Base-by-base conservation (phyloP, 2,113 vertebrate genomes). In the Boulengeromyrus knoepffleri region DNA sequence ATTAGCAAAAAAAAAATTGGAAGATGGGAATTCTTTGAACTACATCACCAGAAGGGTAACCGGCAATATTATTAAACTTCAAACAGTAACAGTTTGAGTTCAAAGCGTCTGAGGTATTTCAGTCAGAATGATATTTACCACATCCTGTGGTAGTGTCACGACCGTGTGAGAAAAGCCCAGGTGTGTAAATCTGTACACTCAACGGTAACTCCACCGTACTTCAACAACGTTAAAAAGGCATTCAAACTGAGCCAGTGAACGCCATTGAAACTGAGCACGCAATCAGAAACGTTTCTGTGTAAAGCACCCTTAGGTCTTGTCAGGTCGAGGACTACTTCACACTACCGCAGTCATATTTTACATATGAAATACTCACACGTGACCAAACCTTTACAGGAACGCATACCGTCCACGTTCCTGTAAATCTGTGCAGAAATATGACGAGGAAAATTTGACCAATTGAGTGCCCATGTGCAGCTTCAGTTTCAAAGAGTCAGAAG, bases 21-120 rank as follows among this genome's bases (percentile, higher is more conserved):
- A 53, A 87, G 47, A 36, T 39, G 50, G 15, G 36, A 87, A 47
- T 42, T 42, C 84, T 86, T 86, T 86, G 84, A 86, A 49, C 45
- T 86, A 53, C 53, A 87, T 53, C 50, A 87, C 85, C 85, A 87
- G 74, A 53, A 87, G 85, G 47, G 85, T 53, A 87, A 87, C 49
- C 50, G n/a, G 46, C 15, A 47, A 47, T 27, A 50, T 87, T 87
- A 87, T 87, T 87, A 53, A 47, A 87, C 85, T 87, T 87, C 85
- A 87, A 87, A 87, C 85, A 87, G 83, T 46, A 85, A 85, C 39
- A 85, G 42, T 46, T 47, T 47, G 19, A 85, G 42, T 85, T 47
- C 83, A 85, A 85, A 80, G 74, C 36, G 6, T 39, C 74, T 42
- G 74, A 80, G 36, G 17, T 80, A 80, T 80, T 80, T 80, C 74